Conservation (phyloP, 2,113 vertebrate species). For the Calidris pygmaea region DNA sequence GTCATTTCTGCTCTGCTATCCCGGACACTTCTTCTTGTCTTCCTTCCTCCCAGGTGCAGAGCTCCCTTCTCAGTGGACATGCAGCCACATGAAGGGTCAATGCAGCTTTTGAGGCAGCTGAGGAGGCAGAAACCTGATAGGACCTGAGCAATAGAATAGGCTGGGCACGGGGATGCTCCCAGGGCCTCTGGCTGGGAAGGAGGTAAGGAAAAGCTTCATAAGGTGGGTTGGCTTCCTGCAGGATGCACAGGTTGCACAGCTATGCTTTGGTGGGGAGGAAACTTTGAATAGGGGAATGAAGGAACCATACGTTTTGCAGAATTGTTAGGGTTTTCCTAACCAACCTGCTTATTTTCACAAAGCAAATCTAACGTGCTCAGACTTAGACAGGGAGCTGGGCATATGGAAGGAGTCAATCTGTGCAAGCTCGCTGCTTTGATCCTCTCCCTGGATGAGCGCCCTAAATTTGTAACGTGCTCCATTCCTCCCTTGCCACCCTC, state of each 20-base stretch:
- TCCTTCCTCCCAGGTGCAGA: neutral
- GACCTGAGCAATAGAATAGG: neutral
- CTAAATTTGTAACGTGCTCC: neutral
- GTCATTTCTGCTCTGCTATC: neutral
- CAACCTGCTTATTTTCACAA: neutral
- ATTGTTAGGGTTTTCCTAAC: neutral
- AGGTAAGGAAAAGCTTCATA: neutral
- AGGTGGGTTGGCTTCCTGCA: neutral
- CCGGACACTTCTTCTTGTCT: neutral
- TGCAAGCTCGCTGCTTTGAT: neutral
- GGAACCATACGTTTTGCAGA: neutral
- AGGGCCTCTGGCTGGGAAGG: neutral
- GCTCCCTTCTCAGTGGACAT: neutral
- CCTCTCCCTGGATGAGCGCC: neutral
- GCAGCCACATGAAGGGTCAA: neutral
- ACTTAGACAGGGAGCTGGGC: neutral
- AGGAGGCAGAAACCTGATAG: neutral
- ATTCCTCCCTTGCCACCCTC: neutral
- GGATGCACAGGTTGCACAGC: neutral
- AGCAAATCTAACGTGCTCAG: neutral
- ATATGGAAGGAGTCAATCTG: accelerated
- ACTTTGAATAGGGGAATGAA: neutral
- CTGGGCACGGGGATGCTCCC: neutral
- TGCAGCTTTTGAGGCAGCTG: neutral
- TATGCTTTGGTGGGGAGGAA: neutral